Evolutionary conservation across 1,140 invertebrate genomes (phyloP).

Genomic region (Hypothenemus hampei): DNA sequence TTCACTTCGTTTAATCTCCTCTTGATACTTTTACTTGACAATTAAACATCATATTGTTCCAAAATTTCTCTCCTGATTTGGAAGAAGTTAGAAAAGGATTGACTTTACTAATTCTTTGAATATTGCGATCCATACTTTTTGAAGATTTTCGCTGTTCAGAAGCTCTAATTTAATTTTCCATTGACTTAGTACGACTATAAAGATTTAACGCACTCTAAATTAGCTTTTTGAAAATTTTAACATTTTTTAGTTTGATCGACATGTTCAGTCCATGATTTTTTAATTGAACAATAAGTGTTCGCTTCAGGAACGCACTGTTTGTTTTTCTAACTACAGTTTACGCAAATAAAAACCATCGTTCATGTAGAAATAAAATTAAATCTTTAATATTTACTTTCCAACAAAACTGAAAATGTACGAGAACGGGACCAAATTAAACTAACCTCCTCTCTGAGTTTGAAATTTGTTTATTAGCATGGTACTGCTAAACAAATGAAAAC

Average conservation of each 20-base stretch:
- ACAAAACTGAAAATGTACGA: background rate
- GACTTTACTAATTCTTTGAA: background rate
- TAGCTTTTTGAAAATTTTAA: background rate
- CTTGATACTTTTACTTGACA: too few relatives aligned
- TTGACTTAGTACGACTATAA: background rate
- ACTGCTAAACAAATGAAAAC: too few relatives aligned
- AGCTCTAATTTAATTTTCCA: background rate
- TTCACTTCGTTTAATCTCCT: background rate
- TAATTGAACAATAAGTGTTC: background rate
- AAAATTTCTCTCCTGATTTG: background rate
- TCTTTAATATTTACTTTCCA: background rate
- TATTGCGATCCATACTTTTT: background rate
- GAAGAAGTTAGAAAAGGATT: background rate
- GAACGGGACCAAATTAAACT: background rate
- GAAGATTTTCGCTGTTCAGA: background rate
- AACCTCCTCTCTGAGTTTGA: too few relatives aligned
- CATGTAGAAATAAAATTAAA: background rate
- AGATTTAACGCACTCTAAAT: background rate
- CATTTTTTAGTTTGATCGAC: too few relatives aligned
- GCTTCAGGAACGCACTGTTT: background rate
- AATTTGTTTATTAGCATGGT: too few relatives aligned
- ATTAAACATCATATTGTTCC: too few relatives aligned
- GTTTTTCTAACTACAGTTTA: background rate
- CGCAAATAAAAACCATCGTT: too few relatives aligned
- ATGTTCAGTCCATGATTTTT: background rate